These are phyloP conservation scores for Furcula furcula DNA, from an alignment of 2,888 invertebrate genomes.

Conservation along the genomic window DNA sequence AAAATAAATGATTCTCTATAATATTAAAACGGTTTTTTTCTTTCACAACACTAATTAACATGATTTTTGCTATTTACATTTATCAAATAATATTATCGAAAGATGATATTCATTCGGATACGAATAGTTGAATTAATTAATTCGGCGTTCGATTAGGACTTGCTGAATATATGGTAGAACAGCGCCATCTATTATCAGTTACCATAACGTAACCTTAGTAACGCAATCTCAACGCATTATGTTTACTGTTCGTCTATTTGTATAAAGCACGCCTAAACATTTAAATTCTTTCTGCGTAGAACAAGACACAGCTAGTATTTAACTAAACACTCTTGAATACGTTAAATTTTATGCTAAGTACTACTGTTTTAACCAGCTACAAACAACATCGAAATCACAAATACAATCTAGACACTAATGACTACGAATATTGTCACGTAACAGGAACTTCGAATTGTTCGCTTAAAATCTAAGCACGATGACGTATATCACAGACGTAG, in stretches of 20 bases:
- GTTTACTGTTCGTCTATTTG: no score
- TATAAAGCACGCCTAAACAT: no score
- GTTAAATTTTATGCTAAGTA: no score
- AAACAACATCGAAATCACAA: slow-evolving; percentile 37
- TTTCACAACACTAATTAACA: slow-evolving; percentile 29
- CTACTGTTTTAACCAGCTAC: no score
- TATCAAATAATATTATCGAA: slow-evolving; percentile 8
- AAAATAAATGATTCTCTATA: slow-evolving; percentile 41
- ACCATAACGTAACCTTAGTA: no score
- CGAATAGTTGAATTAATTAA: neutral
- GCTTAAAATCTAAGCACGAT: slow-evolving; percentile 17
- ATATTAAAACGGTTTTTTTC: slow-evolving; percentile 36
- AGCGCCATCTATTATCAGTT: neutral
- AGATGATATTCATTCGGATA: neutral
- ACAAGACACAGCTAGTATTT: no score
- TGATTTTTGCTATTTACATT: slow-evolving; percentile 18
- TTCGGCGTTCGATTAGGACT: neutral
- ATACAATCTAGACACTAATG: slow-evolving; percentile 30
- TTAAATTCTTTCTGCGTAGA: no score
- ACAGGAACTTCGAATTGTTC: slow-evolving; percentile 62
- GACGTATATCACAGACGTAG: no score
- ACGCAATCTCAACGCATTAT: no score
- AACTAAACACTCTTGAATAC: no score
- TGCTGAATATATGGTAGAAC: neutral
- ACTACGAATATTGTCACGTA: slow-evolving; percentile 64